Base-by-base conservation (phyloP, 2,113 vertebrate genomes). In the Pollimyrus isidori region DNA sequence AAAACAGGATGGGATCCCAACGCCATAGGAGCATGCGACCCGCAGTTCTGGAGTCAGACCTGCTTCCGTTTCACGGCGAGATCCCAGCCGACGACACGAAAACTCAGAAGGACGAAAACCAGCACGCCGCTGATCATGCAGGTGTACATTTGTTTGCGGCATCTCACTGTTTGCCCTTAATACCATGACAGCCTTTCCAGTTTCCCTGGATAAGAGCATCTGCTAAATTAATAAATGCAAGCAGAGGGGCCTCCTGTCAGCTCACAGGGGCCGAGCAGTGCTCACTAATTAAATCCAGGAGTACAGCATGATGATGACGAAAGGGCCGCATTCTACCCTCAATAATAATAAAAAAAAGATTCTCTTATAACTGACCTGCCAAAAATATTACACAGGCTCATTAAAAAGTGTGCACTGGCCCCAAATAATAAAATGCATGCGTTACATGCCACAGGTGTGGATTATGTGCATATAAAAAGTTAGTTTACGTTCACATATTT, bases 141-240 rank as follows among this genome's bases (percentile, higher is more conserved):
- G 82, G 42, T 84, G 39, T n/a, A 3, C 45, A 9, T 84, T 84
- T 48, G 45, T 84, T 84, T 84, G 45, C 42, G 13, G 21, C 7
- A 0, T n/a, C 82, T 48, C 23, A 48, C 42, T 84, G 45, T 48
- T 84, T 84, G 82, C 82, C 45, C 82, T 48, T 84, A 84, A 84
- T 84, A 84, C 23, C 82, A 84, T 84, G 82, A 84, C 82, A 84
- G 82, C 42, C 82, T 48, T 84, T 13, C 45, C 45, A 48, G 82
- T 46, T 84, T 10, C 21, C 21, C 82, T n/a, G 82, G 39, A 84
- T 84, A 84, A 84, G 45, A 84, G 82, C 82, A 84, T 84, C 82
- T 84, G 82, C 39, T 84, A 48, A 84, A 84, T 84, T 84, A 84
- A 48, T 84, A 84, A 84, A 84, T 84, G 82, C 39, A 84, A 84